These are phyloP conservation scores for Deilephila elpenor DNA, from an alignment of 2,888 invertebrate species.

Conservation along the genomic window DNA sequence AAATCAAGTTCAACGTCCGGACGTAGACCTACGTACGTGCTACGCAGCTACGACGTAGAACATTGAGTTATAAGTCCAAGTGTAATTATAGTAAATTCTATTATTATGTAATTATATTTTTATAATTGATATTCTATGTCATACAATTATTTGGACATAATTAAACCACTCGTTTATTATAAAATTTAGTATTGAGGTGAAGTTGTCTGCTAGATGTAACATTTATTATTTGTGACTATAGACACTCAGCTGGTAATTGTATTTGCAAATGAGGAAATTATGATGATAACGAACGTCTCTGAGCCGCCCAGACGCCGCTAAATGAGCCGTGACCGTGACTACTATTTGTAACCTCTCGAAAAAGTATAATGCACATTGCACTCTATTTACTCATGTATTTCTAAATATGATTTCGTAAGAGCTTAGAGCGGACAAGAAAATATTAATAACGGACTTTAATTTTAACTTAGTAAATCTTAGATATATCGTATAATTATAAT, in stretches of 20 bases:
- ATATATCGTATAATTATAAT: too few species aligned
- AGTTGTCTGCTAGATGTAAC: neutral
- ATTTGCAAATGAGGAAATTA: constrained; percentile 11
- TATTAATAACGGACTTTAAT: neutral
- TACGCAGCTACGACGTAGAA: constrained; percentile 80
- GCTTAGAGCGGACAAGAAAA: neutral
- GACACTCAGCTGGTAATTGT: neutral
- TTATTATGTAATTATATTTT: neutral
- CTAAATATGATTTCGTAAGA: neutral
- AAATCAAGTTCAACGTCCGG: constrained; percentile 72
- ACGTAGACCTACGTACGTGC: constrained; percentile 72
- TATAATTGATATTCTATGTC: neutral
- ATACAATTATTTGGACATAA: neutral
- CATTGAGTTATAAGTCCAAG: constrained; percentile 49
- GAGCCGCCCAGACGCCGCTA: constrained; percentile 30
- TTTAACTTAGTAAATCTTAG: too few species aligned
- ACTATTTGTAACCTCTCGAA: constrained; percentile 23
- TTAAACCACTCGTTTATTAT: neutral
- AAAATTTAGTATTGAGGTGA: too few species aligned
- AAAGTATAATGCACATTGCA: constrained; percentile 27
- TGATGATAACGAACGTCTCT: constrained; percentile 37
- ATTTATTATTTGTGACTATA: neutral
- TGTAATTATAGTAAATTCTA: constrained; percentile 14
- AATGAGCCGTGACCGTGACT: constrained; percentile 32
- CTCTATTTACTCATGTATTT: neutral